Conservation (phyloP, 64 coral and sea anemone species). For the Stylophora pistillata region DNA sequence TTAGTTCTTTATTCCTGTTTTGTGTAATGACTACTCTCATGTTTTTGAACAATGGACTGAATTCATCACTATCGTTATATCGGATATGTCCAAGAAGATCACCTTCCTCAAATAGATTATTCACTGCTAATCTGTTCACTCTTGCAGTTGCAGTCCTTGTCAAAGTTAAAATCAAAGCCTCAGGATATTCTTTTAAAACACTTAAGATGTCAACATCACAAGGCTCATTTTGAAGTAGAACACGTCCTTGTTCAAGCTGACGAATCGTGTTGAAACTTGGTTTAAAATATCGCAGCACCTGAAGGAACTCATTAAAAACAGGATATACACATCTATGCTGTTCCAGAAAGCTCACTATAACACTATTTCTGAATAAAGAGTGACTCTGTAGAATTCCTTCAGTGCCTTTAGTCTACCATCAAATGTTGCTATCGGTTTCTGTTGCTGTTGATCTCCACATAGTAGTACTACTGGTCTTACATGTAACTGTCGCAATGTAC, state of each 20-base stretch:
- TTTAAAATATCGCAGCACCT: not conserved
- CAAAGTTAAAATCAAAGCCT: not conserved
- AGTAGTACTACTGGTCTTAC: slow-evolving; percentile 29
- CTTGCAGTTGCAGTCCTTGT: not conserved
- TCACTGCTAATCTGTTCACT: not conserved
- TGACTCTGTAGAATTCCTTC: not conserved
- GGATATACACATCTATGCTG: too few relatives aligned
- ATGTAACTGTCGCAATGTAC: slow-evolving; percentile 21
- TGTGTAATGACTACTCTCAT: too few relatives aligned
- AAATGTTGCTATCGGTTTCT: slow-evolving; percentile 22
- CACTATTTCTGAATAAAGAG: not conserved
- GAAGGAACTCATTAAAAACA: not conserved
- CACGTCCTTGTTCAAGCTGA: too few relatives aligned
- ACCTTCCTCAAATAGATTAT: not conserved
- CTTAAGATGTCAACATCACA: too few relatives aligned
- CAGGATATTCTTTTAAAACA: not conserved
- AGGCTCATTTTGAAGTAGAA: too few relatives aligned
- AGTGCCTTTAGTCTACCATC: not conserved
- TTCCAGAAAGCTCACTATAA: not conserved
- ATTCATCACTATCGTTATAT: not conserved
- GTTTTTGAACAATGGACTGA: not conserved
- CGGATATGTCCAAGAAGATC: not conserved
- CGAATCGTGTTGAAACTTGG: not conserved
- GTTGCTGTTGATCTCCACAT: slow-evolving; percentile 50
- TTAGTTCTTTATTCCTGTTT: too few relatives aligned